Conservation (phyloP, 1,140 invertebrate genomes). For the Pararge aegeria region DNA sequence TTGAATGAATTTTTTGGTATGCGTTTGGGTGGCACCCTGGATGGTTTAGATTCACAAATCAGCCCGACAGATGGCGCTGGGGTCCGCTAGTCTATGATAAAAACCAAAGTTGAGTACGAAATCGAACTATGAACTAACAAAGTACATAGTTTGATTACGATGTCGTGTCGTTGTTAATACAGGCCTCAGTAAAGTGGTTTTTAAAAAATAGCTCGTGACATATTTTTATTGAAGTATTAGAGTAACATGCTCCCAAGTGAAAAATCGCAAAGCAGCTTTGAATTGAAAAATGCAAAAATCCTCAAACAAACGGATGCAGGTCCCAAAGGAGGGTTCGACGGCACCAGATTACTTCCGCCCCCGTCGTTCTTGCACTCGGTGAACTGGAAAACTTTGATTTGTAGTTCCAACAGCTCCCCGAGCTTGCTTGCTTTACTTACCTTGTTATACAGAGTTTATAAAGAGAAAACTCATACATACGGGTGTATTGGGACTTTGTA, state of each 20-base stretch:
- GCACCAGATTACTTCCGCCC: conserved; percentile 18
- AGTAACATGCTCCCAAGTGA: background rate
- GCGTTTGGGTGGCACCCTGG: too few relatives aligned
- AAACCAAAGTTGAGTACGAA: too few relatives aligned
- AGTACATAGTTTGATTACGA: too few relatives aligned
- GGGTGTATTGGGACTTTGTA: background rate
- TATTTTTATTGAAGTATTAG: too few relatives aligned
- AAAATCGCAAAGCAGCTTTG: conserved; percentile 7
- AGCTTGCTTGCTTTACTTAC: background rate
- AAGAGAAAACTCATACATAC: background rate
- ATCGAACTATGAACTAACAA: too few relatives aligned
- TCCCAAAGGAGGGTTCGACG: conserved; percentile 23
- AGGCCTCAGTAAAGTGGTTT: too few relatives aligned
- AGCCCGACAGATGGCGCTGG: too few relatives aligned
- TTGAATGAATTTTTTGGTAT: too few relatives aligned
- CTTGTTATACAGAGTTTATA: background rate
- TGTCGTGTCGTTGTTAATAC: too few relatives aligned
- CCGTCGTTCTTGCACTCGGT: conserved; percentile 12
- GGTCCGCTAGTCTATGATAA: too few relatives aligned
- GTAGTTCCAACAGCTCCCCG: background rate
- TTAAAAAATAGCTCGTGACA: too few relatives aligned
- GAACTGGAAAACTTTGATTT: conserved; percentile 24
- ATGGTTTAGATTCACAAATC: too few relatives aligned
- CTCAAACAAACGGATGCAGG: conserved; percentile 15
- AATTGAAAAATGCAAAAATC: conserved; percentile 25